Percentiles rank a stretch among this genome's conserved stretches.
phyloP scores from a whole-genome alignment of 2,888 invertebrate species.

The Ophion costatus region DNA sequence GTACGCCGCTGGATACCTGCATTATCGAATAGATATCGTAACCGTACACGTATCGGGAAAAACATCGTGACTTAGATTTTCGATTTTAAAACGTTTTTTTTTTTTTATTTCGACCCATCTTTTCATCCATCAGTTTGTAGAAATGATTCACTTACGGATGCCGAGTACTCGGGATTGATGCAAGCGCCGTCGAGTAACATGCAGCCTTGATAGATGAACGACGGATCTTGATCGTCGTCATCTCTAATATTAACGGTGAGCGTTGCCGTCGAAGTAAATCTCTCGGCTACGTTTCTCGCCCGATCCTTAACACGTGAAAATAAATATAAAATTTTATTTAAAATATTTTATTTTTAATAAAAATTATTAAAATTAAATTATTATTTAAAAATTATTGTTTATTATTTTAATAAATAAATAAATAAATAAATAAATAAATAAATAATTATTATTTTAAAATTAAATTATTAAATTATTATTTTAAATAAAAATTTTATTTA shows the following conservation, averaged over 20 bases:
- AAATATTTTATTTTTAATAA: too few relatives aligned
- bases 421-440: too few relatives aligned
- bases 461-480: too few relatives aligned
- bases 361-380: too few relatives aligned
- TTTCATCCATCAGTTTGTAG: not conserved
- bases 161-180: constrained; percentile 94
- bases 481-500: too few relatives aligned
- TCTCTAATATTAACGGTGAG: constrained; percentile 93
- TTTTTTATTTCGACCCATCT: not conserved
- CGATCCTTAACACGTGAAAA: constrained; percentile 88
- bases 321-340: too few relatives aligned
- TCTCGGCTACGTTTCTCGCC: constrained; percentile 90
- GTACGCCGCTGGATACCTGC: constrained; percentile 91
- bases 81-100: constrained; percentile 5
- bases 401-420: too few relatives aligned
- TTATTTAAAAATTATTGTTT: too few relatives aligned
- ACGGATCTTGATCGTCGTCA: constrained; percentile 96
- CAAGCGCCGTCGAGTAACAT: constrained; percentile 92
- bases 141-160: constrained; percentile 87
- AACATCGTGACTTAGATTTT: not conserved
- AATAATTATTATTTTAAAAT: too few relatives aligned
- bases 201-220: constrained; percentile 95
- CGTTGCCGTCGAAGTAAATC: constrained; percentile 93
- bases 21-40: constrained; percentile 65
- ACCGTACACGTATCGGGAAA: not conserved